A percentile compares a stretch with the other conserved stretches of the same genome.
Evolutionary conservation across 2,888 invertebrate genomes (phyloP).

Genomic region (Drosophila mettleri): DNA sequence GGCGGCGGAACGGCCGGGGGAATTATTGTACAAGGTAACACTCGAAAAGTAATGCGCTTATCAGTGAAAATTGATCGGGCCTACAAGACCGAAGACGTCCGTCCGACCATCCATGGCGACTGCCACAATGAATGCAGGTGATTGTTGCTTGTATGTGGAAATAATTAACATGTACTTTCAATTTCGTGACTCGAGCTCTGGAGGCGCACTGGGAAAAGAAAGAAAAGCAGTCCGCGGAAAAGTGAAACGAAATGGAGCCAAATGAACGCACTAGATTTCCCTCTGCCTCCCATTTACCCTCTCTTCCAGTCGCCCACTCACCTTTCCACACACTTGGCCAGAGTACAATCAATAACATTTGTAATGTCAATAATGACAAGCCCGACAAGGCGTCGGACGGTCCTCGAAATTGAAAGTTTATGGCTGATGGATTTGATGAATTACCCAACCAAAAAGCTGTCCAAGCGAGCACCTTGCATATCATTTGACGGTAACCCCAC

Average conservation of each 20-base stretch:
- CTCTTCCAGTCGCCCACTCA: neutral
- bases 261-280: slow-evolving; percentile 2
- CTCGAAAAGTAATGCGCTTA: slow-evolving; percentile 73
- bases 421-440: slow-evolving; percentile 68
- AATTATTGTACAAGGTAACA: slow-evolving; percentile 51
- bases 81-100: slow-evolving; percentile 9
- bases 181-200: slow-evolving; percentile 65
- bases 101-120: neutral
- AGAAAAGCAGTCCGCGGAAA: slow-evolving; percentile 51
- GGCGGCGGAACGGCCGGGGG: neutral
- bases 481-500: slow-evolving; percentile 34
- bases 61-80: slow-evolving; percentile 68
- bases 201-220: slow-evolving; percentile 20
- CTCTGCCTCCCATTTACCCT: neutral
- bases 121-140: slow-evolving; percentile 69
- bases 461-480: slow-evolving; percentile 69
- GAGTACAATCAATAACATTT: slow-evolving; percentile 75
- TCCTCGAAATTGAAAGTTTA: slow-evolving; percentile 61
- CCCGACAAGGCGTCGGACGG: slow-evolving; percentile 38
- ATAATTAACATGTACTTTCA: slow-evolving; percentile 81
- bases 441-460: slow-evolving; percentile 51
- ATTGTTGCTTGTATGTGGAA: slow-evolving; percentile 71
- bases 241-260: slow-evolving; percentile 53
- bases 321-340: neutral
- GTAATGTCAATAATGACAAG: slow-evolving; percentile 81